Conservation (phyloP, 2,113 vertebrate genomes). For the Elaphurus davidianus region DNA sequence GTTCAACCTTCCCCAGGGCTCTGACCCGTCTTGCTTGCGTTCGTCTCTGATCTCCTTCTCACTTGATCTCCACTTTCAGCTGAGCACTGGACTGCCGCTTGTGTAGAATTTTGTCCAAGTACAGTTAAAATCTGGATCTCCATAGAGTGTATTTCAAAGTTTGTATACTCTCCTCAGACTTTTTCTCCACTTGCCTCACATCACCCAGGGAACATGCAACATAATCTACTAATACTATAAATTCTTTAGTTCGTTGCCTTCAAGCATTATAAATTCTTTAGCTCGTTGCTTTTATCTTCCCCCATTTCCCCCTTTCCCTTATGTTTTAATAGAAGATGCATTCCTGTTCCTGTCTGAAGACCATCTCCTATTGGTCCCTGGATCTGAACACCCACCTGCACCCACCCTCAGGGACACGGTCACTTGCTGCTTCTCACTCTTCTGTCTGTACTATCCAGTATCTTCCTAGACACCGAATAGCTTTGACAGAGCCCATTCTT, state of each 20-base stretch:
- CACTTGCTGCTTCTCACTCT: rapidly evolving
- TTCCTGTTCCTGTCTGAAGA: not conserved
- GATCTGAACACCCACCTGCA: rapidly evolving
- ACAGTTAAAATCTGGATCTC: not conserved
- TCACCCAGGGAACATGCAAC: not conserved
- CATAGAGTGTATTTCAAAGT: not conserved
- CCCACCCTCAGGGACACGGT: not conserved
- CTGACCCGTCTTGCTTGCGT: rapidly evolving
- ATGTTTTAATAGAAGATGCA: not conserved
- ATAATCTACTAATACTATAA: not conserved
- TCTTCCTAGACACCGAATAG: too few species aligned
- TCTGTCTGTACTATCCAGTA: too few species aligned
- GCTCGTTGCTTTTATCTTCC: not conserved
- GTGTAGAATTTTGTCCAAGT: not conserved
- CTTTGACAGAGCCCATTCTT: too few species aligned
- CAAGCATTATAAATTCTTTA: not conserved
- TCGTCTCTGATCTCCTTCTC: not conserved
- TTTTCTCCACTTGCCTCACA: not conserved
- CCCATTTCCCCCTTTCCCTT: not conserved
- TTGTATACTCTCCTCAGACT: not conserved
- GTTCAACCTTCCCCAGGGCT: rapidly evolving
- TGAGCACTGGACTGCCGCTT: not conserved
- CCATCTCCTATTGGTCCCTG: not conserved
- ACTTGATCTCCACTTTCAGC: too few species aligned
- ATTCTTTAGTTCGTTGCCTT: not conserved